These are phyloP conservation scores for Pheosia tremula DNA, from an alignment of 2,888 invertebrate species.

Conservation along the genomic window DNA sequence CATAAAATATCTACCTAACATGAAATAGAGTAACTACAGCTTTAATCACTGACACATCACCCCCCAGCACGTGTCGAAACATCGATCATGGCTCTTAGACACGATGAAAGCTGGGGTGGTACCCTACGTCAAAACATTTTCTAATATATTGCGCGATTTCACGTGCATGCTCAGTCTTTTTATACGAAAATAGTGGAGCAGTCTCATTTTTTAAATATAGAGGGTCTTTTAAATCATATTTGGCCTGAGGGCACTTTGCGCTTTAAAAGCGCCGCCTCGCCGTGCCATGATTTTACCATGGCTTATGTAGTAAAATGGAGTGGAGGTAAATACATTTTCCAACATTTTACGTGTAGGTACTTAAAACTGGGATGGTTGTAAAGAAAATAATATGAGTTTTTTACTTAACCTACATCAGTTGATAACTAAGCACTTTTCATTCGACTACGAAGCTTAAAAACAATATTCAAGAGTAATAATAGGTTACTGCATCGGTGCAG, in stretches of 20 bases:
- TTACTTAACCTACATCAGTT: too few species aligned
- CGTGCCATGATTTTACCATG: background rate
- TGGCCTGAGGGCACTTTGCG: background rate
- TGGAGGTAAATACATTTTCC: background rate
- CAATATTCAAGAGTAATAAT: too few species aligned
- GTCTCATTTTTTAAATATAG: slow-evolving; percentile 1
- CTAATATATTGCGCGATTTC: slow-evolving; percentile 23
- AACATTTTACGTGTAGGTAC: background rate
- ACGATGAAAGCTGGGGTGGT: slow-evolving; percentile 40
- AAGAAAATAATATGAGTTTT: too few species aligned
- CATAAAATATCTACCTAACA: too few species aligned
- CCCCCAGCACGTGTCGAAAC: slow-evolving; percentile 59
- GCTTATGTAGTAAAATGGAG: background rate
- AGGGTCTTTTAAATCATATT: slow-evolving; percentile 1
- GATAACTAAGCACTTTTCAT: too few species aligned
- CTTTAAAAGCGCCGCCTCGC: slow-evolving; percentile 1
- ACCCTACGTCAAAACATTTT: slow-evolving; percentile 41
- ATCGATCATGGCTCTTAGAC: slow-evolving; percentile 62
- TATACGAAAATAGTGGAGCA: slow-evolving; percentile 7
- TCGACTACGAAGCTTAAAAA: too few species aligned
- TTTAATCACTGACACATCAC: slow-evolving; percentile 59
- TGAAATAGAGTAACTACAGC: slow-evolving; percentile 14
- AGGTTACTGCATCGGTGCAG: background rate
- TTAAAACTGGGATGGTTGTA: too few species aligned
- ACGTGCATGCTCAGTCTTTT: slow-evolving; percentile 9